A percentile compares a stretch with the other conserved stretches of the same genome.
phyloP scores from a whole-genome alignment of 1,140 invertebrate species.

The Drosophila athabasca region DNA sequence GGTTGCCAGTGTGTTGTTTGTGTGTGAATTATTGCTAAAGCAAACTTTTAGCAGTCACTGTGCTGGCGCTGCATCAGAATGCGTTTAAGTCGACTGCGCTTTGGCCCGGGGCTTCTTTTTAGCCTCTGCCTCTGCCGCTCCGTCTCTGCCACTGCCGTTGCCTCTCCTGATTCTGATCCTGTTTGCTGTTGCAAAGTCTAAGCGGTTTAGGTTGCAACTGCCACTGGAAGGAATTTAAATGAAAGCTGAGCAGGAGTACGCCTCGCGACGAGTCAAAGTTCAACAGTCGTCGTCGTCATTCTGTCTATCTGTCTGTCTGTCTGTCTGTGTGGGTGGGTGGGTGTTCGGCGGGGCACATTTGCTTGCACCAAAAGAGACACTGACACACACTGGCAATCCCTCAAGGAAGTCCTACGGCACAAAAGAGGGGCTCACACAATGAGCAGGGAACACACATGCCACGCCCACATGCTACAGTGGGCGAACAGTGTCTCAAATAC shows the following conservation, averaged over 20 bases:
- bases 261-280: conserved; percentile 59
- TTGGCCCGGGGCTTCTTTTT: conserved; percentile 26
- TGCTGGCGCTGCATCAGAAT: conserved; percentile 44
- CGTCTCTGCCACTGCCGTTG: conserved; percentile 16
- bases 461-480: conserved; percentile 63
- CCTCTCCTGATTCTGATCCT: conserved; percentile 54
- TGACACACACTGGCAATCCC: conserved; percentile 48
- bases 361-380: too few relatives aligned
- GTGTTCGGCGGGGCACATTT: too few relatives aligned
- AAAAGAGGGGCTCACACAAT: conserved; percentile 45
- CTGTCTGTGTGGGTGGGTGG: not conserved
- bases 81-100: conserved; percentile 50
- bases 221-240: conserved; percentile 43
- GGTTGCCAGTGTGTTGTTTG: conserved; percentile 14
- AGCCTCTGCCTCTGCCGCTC: conserved; percentile 9
- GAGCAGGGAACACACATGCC: conserved; percentile 21
- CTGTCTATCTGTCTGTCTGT: conserved; percentile 30
- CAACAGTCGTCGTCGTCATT: conserved; percentile 67
- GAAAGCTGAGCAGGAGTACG: conserved; percentile 32
- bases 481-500: conserved; percentile 65
- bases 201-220: conserved; percentile 61
- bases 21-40: conserved; percentile 40
- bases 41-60: conserved; percentile 49
- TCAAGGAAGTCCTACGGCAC: conserved; percentile 48
- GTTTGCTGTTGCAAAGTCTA: conserved; percentile 62